These are phyloP conservation scores for Acrobasis suavella DNA, from an alignment of 2,888 invertebrate genomes.

Conservation along the genomic window DNA sequence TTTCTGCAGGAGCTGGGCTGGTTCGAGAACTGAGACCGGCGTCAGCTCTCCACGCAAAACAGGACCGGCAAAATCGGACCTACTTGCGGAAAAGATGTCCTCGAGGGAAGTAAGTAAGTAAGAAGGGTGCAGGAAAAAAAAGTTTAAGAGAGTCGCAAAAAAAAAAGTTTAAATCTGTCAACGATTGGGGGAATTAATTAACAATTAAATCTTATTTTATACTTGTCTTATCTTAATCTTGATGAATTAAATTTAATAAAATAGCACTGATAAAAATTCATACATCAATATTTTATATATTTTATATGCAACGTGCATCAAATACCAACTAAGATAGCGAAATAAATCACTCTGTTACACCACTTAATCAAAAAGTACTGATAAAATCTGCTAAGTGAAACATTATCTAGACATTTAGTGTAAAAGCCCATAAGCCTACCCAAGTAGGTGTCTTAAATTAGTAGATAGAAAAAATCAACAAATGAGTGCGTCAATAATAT, in stretches of 20 bases:
- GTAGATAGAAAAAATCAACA: not conserved
- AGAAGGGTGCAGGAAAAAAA: too few species aligned
- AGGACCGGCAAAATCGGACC: too few species aligned
- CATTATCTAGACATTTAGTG: conserved; percentile 4
- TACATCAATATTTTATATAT: conserved; percentile 4
- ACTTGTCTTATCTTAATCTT: not conserved
- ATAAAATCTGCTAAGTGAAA: not conserved
- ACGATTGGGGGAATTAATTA: conserved; percentile 6
- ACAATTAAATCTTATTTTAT: not conserved
- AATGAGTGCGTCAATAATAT: not conserved
- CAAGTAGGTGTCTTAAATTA: not conserved
- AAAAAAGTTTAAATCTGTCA: too few species aligned
- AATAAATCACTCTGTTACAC: not conserved
- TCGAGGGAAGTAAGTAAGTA: too few species aligned
- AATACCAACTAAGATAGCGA: not conserved
- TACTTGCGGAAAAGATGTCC: too few species aligned
- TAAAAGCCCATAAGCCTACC: not conserved
- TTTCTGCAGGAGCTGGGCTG: too few species aligned
- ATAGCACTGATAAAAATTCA: not conserved
- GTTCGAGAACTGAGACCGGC: too few species aligned
- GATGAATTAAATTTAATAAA: not conserved
- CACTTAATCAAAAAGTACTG: not conserved
- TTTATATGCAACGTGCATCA: conserved; percentile 1
- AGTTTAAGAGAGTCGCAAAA: too few species aligned
- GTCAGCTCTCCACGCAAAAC: too few species aligned